Evolutionary conservation across 1,140 invertebrate species (phyloP).

Genomic region (Heliothis virescens): DNA sequence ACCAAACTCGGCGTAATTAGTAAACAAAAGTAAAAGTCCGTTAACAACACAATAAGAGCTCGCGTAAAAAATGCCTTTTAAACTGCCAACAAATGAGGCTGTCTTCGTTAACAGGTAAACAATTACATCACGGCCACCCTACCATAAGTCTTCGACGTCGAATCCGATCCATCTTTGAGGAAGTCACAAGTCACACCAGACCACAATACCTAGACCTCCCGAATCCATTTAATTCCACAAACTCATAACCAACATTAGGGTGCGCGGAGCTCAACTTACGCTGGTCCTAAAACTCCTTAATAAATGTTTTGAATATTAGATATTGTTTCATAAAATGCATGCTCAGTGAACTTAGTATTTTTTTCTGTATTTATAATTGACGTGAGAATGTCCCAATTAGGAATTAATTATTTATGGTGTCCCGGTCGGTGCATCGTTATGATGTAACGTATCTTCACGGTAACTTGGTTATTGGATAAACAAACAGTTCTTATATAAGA

Average conservation of each 20-base stretch:
- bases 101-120: constrained; percentile 18
- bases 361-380: constrained; percentile 40
- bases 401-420: constrained; percentile 42
- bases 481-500: background rate
- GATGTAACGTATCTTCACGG: constrained; percentile 19
- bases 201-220: constrained; percentile 13
- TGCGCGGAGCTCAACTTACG: background rate
- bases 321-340: constrained; percentile 46
- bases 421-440: constrained; percentile 11
- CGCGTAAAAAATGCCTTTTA: background rate
- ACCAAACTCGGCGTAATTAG: background rate
- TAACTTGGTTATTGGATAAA: background rate
- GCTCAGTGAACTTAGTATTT: constrained; percentile 32
- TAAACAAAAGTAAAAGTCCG: background rate
- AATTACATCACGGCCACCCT: constrained; percentile 30
- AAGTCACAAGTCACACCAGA: constrained; percentile 39
- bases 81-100: constrained; percentile 12
- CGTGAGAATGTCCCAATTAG: constrained; percentile 52
- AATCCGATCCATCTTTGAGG: constrained; percentile 37
- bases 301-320: constrained; percentile 41
- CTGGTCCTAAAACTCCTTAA: constrained; percentile 22
- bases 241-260: background rate
- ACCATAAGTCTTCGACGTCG: constrained; percentile 1
- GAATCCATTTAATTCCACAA: constrained; percentile 10
- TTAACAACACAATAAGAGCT: background rate